Evolutionary conservation across 2,797 vertebrate genomes (phyloP), one percentile per base, ranked within the genome.

Genomic region (Gymnocypris eckloni): DNA sequence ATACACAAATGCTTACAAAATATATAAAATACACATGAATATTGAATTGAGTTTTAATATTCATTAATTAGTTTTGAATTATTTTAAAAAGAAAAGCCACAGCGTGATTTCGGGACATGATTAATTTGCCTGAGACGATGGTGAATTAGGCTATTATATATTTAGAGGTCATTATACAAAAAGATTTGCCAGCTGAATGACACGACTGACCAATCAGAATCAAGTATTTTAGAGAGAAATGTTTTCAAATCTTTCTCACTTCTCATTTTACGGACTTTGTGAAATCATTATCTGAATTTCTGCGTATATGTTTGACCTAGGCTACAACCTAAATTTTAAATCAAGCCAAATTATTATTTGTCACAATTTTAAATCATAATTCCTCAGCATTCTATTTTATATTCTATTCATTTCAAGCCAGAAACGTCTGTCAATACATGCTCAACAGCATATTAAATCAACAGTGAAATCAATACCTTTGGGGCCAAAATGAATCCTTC

Each of bases 381-480:
- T 50, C 6, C 33, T 56, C n/a, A 41, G 41, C 6, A 67, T 52
- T 66, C 2, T 15, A 37, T n/a, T 61, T 39, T 25, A 15, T 52
- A 18, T 39, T 39, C 13, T 50, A 39, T 33, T 43, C 59, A 50
- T 37, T 16, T 50, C 28, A 52, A 54, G 37, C 22, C 20, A 71
- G 15, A 82, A 56, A 45, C 22, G 7, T 70, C 10, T 71, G 16
- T 45, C 22, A 18, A 4, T 13, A 76, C 59, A 54, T n/a, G 37
- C 9, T 75, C 71, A 66, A 43, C 37, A 79, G 39, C 41, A 69
- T 45, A 77, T 66, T 54, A 11, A 70, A 33, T 66, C 28, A 75
- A 82, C 50, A 75, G 18, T 48, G 25, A 82, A 45, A 61, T 80
- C 13, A 56, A 67, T 67, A 61, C 33, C 33, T 70, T 28, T 10